Percentiles rank a stretch among this genome's conserved stretches.
These are phyloP conservation scores for Mallotus villosus DNA, from an alignment of 2,797 vertebrate species.

Conservation along the genomic window DNA sequence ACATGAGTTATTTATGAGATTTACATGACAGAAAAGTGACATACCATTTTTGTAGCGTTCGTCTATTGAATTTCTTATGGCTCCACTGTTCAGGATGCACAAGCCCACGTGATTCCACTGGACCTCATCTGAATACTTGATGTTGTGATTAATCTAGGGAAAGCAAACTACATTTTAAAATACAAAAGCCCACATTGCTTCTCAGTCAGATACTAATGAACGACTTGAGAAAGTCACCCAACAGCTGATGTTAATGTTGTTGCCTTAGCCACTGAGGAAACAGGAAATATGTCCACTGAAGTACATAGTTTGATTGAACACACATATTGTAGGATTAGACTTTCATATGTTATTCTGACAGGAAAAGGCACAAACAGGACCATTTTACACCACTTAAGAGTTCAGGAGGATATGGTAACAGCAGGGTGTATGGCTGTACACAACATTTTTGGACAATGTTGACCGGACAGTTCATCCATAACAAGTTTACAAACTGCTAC, in stretches of 20 bases:
- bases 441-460: no score
- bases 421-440: no score
- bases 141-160: constrained; percentile 81
- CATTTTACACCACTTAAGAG: no score
- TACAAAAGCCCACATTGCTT: not conserved
- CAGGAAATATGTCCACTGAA: no score
- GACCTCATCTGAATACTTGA: constrained; percentile 64
- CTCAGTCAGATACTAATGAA: not conserved
- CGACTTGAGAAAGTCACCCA: not conserved
- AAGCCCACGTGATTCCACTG: constrained; percentile 89
- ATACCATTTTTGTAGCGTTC: constrained; percentile 80
- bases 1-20: not conserved
- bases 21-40: constrained; percentile 11
- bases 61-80: constrained; percentile 82
- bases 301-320: no score
- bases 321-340: no score
- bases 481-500: no score
- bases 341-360: no score
- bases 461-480: no score
- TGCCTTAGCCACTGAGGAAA: no score
- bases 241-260: not conserved
- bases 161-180: not conserved
- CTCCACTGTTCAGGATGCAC: constrained; percentile 86
- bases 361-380: no score
- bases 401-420: no score